phyloP scores from a whole-genome alignment of 92 coral and sea anemone genomes.

The Desmophyllum pertusum region DNA sequence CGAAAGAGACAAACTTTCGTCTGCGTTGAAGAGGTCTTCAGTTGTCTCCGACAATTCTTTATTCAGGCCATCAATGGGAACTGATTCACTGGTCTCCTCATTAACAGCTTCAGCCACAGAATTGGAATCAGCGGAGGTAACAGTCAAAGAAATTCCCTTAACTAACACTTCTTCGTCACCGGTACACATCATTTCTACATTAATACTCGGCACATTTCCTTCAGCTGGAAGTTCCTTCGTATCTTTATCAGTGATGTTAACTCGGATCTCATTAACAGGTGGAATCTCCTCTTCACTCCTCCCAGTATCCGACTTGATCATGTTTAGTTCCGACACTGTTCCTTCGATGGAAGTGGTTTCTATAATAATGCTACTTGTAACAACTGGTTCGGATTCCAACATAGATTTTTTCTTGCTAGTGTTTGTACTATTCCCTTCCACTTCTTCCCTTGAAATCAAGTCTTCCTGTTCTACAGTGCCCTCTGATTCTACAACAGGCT shows the following conservation, averaged over 20 bases:
- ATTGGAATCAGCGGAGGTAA: background rate
- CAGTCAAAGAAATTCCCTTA: background rate
- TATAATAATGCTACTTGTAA: too few species aligned
- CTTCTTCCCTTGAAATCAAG: background rate
- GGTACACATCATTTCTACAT: conserved; percentile 4
- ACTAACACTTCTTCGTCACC: background rate
- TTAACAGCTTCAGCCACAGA: background rate
- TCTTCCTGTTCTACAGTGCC: background rate
- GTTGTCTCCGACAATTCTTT: background rate
- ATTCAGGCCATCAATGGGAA: background rate
- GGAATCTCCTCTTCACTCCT: background rate
- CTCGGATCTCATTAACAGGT: background rate
- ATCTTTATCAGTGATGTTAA: background rate
- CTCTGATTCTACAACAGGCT: background rate
- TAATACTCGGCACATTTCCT: conserved; percentile 4
- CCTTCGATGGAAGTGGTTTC: background rate
- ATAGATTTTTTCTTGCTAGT: background rate
- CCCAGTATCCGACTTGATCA: background rate
- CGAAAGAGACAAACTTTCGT: background rate
- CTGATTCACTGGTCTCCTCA: background rate
- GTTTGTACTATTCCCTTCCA: background rate
- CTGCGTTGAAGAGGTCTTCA: background rate
- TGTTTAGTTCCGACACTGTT: background rate
- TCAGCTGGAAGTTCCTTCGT: background rate
- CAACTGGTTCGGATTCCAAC: background rate